phyloP scores from a whole-genome alignment of 2,797 vertebrate species.

The Sebastes itinus region DNA sequence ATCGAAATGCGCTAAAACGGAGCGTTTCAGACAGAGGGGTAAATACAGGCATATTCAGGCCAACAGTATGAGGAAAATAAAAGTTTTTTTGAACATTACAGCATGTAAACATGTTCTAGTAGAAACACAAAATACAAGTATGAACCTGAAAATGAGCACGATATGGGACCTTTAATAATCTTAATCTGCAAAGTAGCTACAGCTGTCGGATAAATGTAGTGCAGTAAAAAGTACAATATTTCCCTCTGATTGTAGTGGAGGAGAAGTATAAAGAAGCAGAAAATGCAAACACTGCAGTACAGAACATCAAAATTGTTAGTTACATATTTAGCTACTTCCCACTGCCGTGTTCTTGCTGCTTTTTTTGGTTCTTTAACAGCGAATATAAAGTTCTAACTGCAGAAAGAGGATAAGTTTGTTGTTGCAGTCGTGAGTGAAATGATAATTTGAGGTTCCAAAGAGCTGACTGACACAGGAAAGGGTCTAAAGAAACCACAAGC shows the following conservation, averaged over 20 bases:
- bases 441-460: constrained; percentile 14
- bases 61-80: accelerated
- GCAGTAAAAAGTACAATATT: neutral
- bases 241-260: neutral
- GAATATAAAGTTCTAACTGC: neutral
- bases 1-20: too few relatives aligned
- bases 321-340: neutral
- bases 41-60: too few relatives aligned
- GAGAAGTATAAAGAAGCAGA: neutral
- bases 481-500: neutral
- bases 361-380: neutral
- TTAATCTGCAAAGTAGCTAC: neutral
- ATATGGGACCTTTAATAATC: neutral
- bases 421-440: neutral
- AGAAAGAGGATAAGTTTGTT: neutral
- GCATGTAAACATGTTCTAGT: too few relatives aligned
- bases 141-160: too few relatives aligned
- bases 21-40: too few relatives aligned
- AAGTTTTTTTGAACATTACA: too few relatives aligned
- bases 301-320: neutral
- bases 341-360: neutral
- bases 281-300: neutral
- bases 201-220: neutral
- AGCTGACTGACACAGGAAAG: neutral
- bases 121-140: too few relatives aligned